Percentiles rank a stretch among this genome's conserved stretches.
Conservation (phyloP, 2,797 vertebrate genomes). For the Melanotaenia nigrans region DNA sequence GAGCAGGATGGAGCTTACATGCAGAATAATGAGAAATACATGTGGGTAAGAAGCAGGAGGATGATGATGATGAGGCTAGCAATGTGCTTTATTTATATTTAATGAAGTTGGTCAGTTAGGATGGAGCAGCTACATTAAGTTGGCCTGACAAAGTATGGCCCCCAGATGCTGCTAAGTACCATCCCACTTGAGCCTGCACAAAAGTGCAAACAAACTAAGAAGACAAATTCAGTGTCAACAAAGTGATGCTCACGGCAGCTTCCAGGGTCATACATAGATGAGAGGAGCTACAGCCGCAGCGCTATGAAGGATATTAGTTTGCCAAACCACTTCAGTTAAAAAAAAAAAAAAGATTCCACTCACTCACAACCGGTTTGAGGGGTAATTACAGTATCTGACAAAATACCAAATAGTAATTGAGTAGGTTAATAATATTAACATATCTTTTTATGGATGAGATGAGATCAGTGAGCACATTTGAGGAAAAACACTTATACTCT, state of each 20-base stretch:
- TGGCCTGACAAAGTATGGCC: constrained; percentile 66
- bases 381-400: constrained; percentile 7
- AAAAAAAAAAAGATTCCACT: neutral
- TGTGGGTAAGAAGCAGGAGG: constrained; percentile 35
- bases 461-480: constrained; percentile 19
- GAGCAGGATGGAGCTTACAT: constrained; percentile 18
- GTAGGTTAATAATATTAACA: constrained; percentile 5
- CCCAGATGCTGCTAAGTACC: constrained; percentile 62
- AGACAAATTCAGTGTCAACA: constrained; percentile 51
- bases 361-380: neutral
- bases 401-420: constrained; percentile 21
- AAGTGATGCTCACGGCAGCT: constrained; percentile 28
- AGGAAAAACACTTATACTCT: constrained; percentile 10
- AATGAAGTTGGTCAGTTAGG: constrained; percentile 69
- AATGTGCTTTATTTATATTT: constrained; percentile 68
- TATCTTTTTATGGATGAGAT: constrained; percentile 3
- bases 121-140: constrained; percentile 68
- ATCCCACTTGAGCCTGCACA: constrained; percentile 56
- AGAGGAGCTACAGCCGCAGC: neutral
- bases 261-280: constrained; percentile 35
- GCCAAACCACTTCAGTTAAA: neutral
- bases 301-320: neutral
- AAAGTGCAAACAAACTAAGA: constrained; percentile 62
- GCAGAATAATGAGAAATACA: constrained; percentile 53
- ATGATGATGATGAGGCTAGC: constrained; percentile 61